phyloP scores from a whole-genome alignment of 2,888 invertebrate genomes.

The Therioaphis trifolii region DNA sequence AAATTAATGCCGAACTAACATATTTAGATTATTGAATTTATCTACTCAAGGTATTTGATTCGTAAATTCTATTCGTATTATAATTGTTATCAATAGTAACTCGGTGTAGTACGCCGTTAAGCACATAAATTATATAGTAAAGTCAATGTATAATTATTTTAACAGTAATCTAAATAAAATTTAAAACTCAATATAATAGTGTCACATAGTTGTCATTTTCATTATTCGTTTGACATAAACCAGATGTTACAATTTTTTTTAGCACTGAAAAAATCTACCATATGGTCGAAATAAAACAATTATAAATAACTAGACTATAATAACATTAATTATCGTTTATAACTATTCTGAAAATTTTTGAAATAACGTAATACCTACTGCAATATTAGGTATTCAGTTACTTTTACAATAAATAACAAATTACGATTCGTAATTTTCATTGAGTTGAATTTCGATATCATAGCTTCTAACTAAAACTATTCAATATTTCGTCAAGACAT shows the following conservation, averaged over 20 bases:
- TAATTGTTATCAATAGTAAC: not conserved
- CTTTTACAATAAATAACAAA: too few relatives aligned
- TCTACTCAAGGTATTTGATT: too few relatives aligned
- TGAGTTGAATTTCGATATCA: too few relatives aligned
- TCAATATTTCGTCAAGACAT: too few relatives aligned
- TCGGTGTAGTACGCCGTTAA: not conserved
- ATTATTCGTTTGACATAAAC: conserved; percentile 45
- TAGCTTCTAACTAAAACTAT: too few relatives aligned
- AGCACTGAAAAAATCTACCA: conserved; percentile 19
- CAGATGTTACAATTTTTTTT: conserved; percentile 46
- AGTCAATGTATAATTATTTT: not conserved
- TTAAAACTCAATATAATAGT: not conserved
- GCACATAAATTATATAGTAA: not conserved
- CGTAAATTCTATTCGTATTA: too few relatives aligned
- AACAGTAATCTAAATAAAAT: not conserved
- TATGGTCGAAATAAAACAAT: conserved; percentile 45
- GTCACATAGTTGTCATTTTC: not conserved
- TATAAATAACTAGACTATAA: conserved; percentile 18
- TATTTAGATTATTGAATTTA: too few relatives aligned
- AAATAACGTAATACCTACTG: too few relatives aligned
- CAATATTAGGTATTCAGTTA: too few relatives aligned
- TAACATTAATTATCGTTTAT: not conserved
- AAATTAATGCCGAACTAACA: too few relatives aligned
- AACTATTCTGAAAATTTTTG: not conserved
- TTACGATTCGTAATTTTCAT: too few relatives aligned